Evolutionary conservation across 2,888 invertebrate species (phyloP).

Genomic region (Hipparchia sbordonii): DNA sequence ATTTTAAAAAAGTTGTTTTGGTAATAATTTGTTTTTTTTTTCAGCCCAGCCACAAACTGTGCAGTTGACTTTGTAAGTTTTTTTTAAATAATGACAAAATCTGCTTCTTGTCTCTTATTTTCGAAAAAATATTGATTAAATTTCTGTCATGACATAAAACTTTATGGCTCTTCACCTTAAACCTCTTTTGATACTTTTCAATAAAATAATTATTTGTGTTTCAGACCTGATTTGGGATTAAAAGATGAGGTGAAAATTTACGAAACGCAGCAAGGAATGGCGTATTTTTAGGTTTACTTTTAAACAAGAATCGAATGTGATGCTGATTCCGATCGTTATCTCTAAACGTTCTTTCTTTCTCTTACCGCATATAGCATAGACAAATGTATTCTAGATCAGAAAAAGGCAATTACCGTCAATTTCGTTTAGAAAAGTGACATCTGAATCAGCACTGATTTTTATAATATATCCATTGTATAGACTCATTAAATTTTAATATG

Average conservation of each 20-base stretch:
- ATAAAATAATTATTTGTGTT: conserved; percentile 44
- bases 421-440: not conserved
- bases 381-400: not conserved
- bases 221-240: conserved; percentile 66
- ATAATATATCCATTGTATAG: not conserved
- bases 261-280: conserved; percentile 63
- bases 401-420: not conserved
- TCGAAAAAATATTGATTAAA: no score
- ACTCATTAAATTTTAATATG: not conserved
- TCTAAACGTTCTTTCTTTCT: not conserved
- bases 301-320: not conserved
- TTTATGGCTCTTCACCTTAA: not conserved
- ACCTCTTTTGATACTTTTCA: no score
- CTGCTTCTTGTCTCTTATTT: no score
- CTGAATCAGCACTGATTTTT: not conserved
- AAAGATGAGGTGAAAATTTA: conserved; percentile 74
- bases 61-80: conserved; percentile 71
- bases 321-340: not conserved
- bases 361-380: not conserved
- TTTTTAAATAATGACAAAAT: not conserved
- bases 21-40: conserved; percentile 44
- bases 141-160: not conserved
- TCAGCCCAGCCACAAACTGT: conserved; percentile 70
- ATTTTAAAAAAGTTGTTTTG: not conserved
- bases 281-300: conserved; percentile 52